These are phyloP conservation scores for Listrodromus nycthemerus DNA, from an alignment of 2,888 invertebrate species.

Conservation along the genomic window DNA sequence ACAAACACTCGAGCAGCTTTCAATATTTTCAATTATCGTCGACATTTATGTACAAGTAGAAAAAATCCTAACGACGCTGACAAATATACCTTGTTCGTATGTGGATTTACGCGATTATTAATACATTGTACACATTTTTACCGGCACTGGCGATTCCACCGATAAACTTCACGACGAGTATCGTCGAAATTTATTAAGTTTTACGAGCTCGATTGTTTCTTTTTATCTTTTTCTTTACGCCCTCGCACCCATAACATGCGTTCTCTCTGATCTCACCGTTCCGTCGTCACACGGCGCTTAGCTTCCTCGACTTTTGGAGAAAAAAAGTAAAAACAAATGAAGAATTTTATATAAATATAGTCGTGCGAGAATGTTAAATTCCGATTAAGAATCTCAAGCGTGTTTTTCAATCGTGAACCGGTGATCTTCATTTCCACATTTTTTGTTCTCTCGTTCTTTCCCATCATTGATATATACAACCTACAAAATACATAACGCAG, in stretches of 20 bases:
- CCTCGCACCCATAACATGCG: not conserved
- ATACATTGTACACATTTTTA: slow-evolving; percentile 72
- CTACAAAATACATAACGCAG: slow-evolving; percentile 81
- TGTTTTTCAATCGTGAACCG: slow-evolving; percentile 31
- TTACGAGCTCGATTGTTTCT: slow-evolving; percentile 20
- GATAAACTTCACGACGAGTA: slow-evolving; percentile 51
- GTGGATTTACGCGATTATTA: slow-evolving; percentile 70
- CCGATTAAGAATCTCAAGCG: slow-evolving; percentile 39
- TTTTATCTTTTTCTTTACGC: slow-evolving; percentile 1
- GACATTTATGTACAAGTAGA: slow-evolving; percentile 76
- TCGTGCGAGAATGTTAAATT: slow-evolving; percentile 41
- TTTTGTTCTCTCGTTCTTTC: slow-evolving; percentile 54
- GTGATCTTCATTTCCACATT: slow-evolving; percentile 9
- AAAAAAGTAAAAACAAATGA: slow-evolving; percentile 11
- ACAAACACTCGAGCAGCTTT: slow-evolving; percentile 51
- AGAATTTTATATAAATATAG: too few species aligned
- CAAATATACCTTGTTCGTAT: slow-evolving; percentile 72
- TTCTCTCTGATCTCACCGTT: not conserved
- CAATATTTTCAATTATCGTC: slow-evolving; percentile 73
- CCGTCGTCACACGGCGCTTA: not conserved
- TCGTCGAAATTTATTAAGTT: slow-evolving; percentile 14
- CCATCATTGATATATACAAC: slow-evolving; percentile 78
- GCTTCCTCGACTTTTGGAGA: not conserved
- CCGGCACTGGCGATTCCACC: slow-evolving; percentile 59
- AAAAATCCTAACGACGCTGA: slow-evolving; percentile 78